Conservation (phyloP, 2,888 invertebrate genomes). For the Ormyrus rosae region DNA sequence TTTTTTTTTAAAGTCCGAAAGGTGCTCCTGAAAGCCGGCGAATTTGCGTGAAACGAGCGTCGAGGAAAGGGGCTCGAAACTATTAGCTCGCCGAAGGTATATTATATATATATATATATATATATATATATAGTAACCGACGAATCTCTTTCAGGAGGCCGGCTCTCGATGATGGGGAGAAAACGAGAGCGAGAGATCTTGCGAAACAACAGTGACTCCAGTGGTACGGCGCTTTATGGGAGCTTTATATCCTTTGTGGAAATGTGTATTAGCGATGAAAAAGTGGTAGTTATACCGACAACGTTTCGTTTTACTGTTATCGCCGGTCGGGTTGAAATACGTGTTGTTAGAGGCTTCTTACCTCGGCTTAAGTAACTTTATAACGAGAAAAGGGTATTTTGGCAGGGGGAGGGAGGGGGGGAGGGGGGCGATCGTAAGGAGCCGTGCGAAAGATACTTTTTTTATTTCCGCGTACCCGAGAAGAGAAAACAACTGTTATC, state of each 20-base stretch:
- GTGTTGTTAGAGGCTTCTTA: neutral
- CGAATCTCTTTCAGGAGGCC: slow-evolving; percentile 40
- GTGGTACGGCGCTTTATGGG: slow-evolving; percentile 20
- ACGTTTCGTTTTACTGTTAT: slow-evolving; percentile 14
- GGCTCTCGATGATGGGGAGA: neutral
- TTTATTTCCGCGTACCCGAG: too few species aligned
- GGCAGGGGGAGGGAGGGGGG: too few species aligned
- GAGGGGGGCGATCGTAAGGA: too few species aligned
- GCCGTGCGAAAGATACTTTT: too few species aligned
- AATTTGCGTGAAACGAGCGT: slow-evolving; percentile 71
- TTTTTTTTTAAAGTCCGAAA: slow-evolving; percentile 50
- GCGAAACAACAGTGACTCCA: slow-evolving; percentile 30
- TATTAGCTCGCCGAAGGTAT: slow-evolving; percentile 27
- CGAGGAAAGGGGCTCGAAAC: slow-evolving; percentile 22
- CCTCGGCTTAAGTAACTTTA: too few species aligned
- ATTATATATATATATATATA: too few species aligned
- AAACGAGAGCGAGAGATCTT: slow-evolving; percentile 1
- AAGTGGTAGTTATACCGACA: slow-evolving; percentile 18
- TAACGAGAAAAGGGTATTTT: too few species aligned
- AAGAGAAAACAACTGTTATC: too few species aligned
- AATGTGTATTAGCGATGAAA: slow-evolving; percentile 35
- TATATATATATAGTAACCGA: slow-evolving; percentile 31
- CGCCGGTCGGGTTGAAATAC: slow-evolving; percentile 7
- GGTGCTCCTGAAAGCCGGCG: slow-evolving; percentile 56
- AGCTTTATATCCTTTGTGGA: slow-evolving; percentile 34